Evolutionary conservation across 2,797 vertebrate genomes (phyloP), one percentile per base, ranked within the genome.

Genomic region (Clarias platycephalus): DNA sequence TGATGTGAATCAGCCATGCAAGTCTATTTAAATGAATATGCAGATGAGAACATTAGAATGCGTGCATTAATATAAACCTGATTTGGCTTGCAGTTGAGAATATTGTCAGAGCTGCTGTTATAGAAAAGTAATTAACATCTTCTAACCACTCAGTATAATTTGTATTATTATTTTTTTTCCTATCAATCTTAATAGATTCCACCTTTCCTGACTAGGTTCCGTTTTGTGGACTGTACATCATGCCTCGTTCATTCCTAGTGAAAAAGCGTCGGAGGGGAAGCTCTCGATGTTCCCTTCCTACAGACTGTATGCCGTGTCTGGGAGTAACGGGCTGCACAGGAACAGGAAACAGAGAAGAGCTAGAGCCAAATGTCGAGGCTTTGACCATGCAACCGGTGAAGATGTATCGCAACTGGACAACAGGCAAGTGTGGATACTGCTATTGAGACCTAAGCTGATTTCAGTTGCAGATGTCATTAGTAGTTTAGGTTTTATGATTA

Each of bases 221-320:
- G 10, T 64, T 4, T n/a, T 28, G 24, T 8, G 6, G 63, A 16
- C 49, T 66, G 62, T 68, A 71, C 84, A 81, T 20, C 37, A 95
- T 96, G 95, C 95, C 95, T 89, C 94, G 95, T 31, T 95, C 95
- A 0, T 95, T 95, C 87, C 83, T 96, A 90, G 94, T 95, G 84
- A 95, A 89, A 87, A 91, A 86, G 83, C 88, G 89, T 60, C 86
- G 93, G 85, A 91, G 92, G 66, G 92, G 90, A 72, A 92, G 92
- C 34, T 89, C 92, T 57, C 88, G 90, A 74, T 81, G 90, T 58
- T 78, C 89, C 49, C 91, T 91, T 22, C 83, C 76, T 1, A 1
- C 83, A 63, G 88, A 87, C 0, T 88, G 88, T 44, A 87, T 85
- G 63, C 87, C 86, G 0, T 72, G 86, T 79, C 82, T 88, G 22